Evolutionary conservation across 2,797 vertebrate genomes (phyloP).

Genomic region (Squalus acanthias): DNA sequence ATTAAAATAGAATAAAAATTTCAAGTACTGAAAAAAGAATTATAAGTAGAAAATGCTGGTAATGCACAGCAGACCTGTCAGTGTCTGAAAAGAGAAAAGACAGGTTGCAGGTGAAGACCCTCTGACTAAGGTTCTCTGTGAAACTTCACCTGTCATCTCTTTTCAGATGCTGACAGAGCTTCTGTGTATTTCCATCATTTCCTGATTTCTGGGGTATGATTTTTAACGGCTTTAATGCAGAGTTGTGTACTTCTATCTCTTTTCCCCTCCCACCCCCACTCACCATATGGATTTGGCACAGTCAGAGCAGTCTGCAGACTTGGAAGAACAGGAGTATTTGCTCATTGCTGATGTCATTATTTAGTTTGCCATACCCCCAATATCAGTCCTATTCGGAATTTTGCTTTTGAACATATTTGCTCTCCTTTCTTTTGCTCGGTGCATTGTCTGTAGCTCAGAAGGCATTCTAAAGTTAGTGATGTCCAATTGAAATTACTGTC

Average conservation of each 20-base stretch:
- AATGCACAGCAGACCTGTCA: too few species aligned
- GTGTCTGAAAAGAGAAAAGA: background rate
- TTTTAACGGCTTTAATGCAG: background rate
- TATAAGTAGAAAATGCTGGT: too few species aligned
- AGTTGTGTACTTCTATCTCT: background rate
- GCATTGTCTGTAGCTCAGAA: too few species aligned
- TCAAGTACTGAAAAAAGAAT: too few species aligned
- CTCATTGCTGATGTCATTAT: background rate
- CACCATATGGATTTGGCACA: too few species aligned
- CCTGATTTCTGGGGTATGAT: background rate
- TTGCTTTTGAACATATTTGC: background rate
- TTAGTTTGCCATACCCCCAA: background rate
- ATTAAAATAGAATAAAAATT: too few species aligned
- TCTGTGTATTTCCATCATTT: background rate
- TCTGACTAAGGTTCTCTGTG: background rate
- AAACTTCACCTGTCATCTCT: background rate
- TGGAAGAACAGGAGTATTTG: background rate
- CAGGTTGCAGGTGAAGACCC: background rate
- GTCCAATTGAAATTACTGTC: too few species aligned
- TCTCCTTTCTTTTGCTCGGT: too few species aligned
- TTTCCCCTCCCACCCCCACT: too few species aligned
- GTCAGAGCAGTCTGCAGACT: too few species aligned
- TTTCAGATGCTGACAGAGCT: background rate
- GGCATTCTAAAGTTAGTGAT: too few species aligned
- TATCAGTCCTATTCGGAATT: background rate